Evolutionary conservation across 2,797 vertebrate species (phyloP).

Genomic region (Taeniopygia guttata): DNA sequence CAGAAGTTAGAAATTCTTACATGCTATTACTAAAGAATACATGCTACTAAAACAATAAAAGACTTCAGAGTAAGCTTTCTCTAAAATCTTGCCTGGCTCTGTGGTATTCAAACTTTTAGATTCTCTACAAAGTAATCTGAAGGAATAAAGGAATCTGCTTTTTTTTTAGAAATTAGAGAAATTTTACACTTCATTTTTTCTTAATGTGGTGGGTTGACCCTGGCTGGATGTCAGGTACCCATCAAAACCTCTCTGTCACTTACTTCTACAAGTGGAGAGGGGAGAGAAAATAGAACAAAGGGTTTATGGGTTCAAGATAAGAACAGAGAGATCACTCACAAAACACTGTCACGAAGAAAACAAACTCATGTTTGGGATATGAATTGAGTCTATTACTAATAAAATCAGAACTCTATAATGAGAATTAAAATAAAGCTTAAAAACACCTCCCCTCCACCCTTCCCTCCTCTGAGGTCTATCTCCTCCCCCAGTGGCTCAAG

Average conservation of each 20-base stretch:
- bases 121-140: neutral
- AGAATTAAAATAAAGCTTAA: neutral
- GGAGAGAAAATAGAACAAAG: neutral
- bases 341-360: neutral
- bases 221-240: neutral
- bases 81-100: neutral
- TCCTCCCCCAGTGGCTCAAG: neutral
- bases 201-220: neutral
- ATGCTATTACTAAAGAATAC: neutral
- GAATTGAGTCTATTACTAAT: neutral
- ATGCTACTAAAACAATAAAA: neutral
- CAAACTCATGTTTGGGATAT: neutral
- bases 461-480: neutral
- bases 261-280: neutral
- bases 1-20: neutral
- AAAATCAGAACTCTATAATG: neutral
- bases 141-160: neutral
- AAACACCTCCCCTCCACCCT: neutral
- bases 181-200: neutral
- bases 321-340: neutral
- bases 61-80: neutral
- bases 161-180: neutral
- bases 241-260: neutral
- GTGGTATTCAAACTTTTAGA: neutral
- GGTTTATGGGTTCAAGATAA: neutral